Evolutionary conservation across 2,113 vertebrate genomes (phyloP).

Genomic region (Prietella phreatophila): DNA sequence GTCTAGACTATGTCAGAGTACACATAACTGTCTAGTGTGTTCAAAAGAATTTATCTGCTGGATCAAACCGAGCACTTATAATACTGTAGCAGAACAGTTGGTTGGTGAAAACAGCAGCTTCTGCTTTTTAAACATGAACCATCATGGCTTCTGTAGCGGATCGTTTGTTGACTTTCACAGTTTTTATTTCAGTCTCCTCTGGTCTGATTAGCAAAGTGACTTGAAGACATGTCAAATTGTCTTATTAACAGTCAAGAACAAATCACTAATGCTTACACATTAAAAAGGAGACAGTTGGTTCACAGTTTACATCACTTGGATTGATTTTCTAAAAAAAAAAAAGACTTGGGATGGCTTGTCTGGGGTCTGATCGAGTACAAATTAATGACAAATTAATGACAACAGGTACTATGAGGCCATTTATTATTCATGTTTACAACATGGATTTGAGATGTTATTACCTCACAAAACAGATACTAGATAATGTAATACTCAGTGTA

Average conservation of each 20-base stretch:
- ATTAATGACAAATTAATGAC: neutral
- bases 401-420: neutral
- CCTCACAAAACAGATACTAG: neutral
- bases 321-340: neutral
- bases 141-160: neutral
- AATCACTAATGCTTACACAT: neutral
- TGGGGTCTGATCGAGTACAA: neutral
- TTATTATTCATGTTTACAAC: neutral
- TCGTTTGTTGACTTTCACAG: neutral
- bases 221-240: neutral
- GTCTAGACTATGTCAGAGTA: neutral
- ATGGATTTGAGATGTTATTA: neutral
- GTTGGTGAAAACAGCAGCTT: neutral
- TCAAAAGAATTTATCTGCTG: neutral
- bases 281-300: neutral
- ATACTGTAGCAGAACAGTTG: neutral
- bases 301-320: neutral
- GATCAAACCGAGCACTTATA: neutral
- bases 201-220: neutral
- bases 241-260: neutral
- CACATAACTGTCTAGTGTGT: neutral
- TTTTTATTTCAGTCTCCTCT: neutral
- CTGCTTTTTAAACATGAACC: neutral
- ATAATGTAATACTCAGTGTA: neutral
- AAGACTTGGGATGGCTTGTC: neutral